Conservation (phyloP, 2,888 invertebrate species). For the Mesoligia furuncula region DNA sequence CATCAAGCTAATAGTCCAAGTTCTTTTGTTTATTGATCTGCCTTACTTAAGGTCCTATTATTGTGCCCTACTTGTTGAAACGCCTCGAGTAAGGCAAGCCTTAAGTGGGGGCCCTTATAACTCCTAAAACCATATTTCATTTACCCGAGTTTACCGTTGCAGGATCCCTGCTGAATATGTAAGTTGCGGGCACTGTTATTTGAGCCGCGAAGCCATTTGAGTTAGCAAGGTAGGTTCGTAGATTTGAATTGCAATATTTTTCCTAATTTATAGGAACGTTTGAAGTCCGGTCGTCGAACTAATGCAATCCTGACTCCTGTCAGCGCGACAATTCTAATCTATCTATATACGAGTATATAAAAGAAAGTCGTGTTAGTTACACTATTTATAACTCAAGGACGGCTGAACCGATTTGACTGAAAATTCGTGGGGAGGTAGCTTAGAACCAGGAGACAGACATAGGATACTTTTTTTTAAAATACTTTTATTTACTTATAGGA, state of each 20-base stretch:
- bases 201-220: constrained; percentile 23
- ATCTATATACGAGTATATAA: too few relatives aligned
- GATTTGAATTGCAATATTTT: not conserved
- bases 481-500: too few relatives aligned
- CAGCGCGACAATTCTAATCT: too few relatives aligned
- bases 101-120: constrained; percentile 64
- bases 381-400: too few relatives aligned
- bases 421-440: too few relatives aligned
- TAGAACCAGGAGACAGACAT: too few relatives aligned
- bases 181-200: constrained; percentile 40
- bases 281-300: too few relatives aligned
- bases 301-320: too few relatives aligned
- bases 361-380: too few relatives aligned
- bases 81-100: constrained; percentile 42
- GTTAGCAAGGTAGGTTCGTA: constrained; percentile 4
- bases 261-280: not conserved
- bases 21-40: constrained; percentile 65
- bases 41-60: constrained; percentile 57
- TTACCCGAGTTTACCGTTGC: constrained; percentile 60
- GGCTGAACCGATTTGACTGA: too few relatives aligned
- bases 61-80: constrained; percentile 50
- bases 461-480: too few relatives aligned
- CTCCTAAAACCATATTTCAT: constrained; percentile 72
- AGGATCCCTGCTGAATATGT: constrained; percentile 64
- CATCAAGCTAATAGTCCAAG: constrained; percentile 51